These are phyloP conservation scores for Strigamia crassipes DNA, from an alignment of 2,888 invertebrate species.

Conservation along the genomic window DNA sequence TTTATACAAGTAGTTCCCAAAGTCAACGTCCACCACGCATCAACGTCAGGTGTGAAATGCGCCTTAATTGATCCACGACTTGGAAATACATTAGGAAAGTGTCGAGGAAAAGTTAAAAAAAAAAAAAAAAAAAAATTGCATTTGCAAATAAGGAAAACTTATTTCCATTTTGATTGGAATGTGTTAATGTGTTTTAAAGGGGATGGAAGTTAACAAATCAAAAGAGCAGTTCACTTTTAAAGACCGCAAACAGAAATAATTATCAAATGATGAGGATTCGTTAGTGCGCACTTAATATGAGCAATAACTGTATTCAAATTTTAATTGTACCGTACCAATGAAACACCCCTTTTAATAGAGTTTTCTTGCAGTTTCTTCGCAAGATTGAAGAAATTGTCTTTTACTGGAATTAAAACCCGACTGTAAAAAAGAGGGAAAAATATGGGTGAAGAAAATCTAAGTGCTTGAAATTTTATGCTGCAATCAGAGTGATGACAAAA, in stretches of 20 bases:
- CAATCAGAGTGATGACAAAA: too few relatives aligned
- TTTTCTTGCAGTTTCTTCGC: background rate
- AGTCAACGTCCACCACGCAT: background rate
- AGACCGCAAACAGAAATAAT: conserved; percentile 36
- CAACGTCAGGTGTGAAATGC: conserved; percentile 23
- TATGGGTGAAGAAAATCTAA: background rate
- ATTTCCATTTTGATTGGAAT: conserved; percentile 42
- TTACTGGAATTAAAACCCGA: background rate
- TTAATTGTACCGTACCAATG: conserved; percentile 22
- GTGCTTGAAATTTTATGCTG: too few relatives aligned
- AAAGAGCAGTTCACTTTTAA: conserved; percentile 2
- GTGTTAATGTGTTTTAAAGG: conserved; percentile 39
- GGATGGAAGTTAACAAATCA: background rate
- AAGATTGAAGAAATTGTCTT: background rate
- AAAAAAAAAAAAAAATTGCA: background rate
- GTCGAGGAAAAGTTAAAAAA: background rate
- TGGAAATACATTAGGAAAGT: conserved; percentile 13
- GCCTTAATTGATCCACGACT: background rate
- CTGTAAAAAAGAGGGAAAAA: background rate
- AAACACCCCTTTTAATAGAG: background rate
- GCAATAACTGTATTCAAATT: conserved; percentile 40
- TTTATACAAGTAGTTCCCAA: background rate
- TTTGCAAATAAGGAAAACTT: conserved; percentile 30
- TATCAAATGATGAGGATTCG: conserved; percentile 35
- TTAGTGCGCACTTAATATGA: conserved; percentile 19